phyloP scores from a whole-genome alignment of 2,888 invertebrate genomes.

The Monopis laevigella region DNA sequence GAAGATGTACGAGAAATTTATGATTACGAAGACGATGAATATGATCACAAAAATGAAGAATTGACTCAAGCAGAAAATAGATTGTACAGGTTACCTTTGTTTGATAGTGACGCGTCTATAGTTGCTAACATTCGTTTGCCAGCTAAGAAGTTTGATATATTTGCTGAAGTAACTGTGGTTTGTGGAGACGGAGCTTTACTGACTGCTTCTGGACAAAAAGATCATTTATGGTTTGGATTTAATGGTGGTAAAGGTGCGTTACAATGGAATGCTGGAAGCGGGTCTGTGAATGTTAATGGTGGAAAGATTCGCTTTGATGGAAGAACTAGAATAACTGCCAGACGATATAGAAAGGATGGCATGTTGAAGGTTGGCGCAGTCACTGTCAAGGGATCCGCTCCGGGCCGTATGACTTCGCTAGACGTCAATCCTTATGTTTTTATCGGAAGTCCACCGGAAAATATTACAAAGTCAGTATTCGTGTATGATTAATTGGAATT shows the following conservation, averaged over 20 bases:
- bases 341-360: slow-evolving; percentile 53
- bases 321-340: slow-evolving; percentile 45
- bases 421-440: slow-evolving; percentile 51
- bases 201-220: slow-evolving; percentile 47
- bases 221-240: slow-evolving; percentile 58
- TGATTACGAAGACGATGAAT: slow-evolving; percentile 37
- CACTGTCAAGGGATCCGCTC: slow-evolving; percentile 40
- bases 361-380: slow-evolving; percentile 44
- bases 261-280: slow-evolving; percentile 53
- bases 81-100: slow-evolving; percentile 45
- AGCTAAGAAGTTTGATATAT: slow-evolving; percentile 53
- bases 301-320: slow-evolving; percentile 46
- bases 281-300: slow-evolving; percentile 41
- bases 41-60: slow-evolving; percentile 15
- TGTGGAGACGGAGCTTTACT: slow-evolving; percentile 48
- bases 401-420: slow-evolving; percentile 50
- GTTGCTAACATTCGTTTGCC: slow-evolving; percentile 44
- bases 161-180: slow-evolving; percentile 53
- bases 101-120: slow-evolving; percentile 48
- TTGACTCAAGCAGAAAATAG: slow-evolving; percentile 23
- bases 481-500: too few species aligned
- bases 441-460: slow-evolving; percentile 48
- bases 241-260: slow-evolving; percentile 42
- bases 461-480: slow-evolving; percentile 47
- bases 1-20: slow-evolving; percentile 23